Evolutionary conservation across 2,113 vertebrate species (phyloP).

Genomic region (Aegotheles bennettii): DNA sequence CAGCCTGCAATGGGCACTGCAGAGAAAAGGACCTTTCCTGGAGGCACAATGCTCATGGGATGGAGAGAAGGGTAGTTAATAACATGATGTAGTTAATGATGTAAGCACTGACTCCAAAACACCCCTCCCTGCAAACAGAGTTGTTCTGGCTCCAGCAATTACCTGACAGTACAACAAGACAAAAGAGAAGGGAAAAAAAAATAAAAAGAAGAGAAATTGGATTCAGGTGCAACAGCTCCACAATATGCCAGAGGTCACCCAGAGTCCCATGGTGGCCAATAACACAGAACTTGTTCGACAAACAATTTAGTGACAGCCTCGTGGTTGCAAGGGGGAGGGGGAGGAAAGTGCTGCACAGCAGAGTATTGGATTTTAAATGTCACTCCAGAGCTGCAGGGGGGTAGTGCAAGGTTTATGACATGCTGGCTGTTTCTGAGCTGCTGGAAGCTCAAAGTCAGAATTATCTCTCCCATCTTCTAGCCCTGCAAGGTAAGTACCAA

Average conservation of each 20-base stretch:
- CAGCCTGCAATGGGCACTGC: neutral
- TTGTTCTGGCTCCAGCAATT: conserved; percentile 9
- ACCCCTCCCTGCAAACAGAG: neutral
- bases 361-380: conserved; percentile 62
- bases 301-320: conserved; percentile 56
- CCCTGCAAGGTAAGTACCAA: neutral
- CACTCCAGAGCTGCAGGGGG: conserved; percentile 37
- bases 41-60: neutral
- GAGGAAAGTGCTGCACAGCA: neutral
- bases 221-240: conserved; percentile 27
- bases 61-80: neutral
- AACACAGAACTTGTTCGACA: conserved; percentile 56
- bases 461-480: neutral
- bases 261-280: conserved; percentile 43
- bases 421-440: neutral
- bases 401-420: neutral
- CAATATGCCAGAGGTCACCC: conserved; percentile 57
- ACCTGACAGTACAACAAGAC: conserved; percentile 32
- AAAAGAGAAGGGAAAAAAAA: neutral
- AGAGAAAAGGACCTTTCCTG: neutral
- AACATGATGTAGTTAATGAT: neutral
- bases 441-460: neutral
- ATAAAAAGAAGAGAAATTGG: neutral
- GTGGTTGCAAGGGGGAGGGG: neutral
- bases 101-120: neutral